Evolutionary conservation across 2,888 invertebrate species (phyloP).

Genomic region (Exocentrus adspersus): DNA sequence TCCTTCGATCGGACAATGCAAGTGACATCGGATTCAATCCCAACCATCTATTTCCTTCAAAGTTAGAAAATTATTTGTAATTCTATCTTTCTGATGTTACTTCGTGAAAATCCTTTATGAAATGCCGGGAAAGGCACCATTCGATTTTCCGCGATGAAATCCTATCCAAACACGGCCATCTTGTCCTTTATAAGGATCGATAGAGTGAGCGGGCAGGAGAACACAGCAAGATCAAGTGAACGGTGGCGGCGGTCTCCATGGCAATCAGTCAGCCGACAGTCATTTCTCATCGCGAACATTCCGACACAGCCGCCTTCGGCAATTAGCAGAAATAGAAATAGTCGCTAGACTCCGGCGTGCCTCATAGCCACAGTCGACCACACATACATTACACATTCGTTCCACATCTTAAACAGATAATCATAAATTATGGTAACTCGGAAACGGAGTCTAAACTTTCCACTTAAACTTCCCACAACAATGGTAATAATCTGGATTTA

Average conservation of each 20-base stretch:
- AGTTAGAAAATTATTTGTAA: too few species aligned
- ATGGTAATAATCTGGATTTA: not conserved
- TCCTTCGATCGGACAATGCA: too few species aligned
- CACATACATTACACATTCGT: slow-evolving; percentile 39
- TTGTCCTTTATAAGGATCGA: slow-evolving; percentile 51
- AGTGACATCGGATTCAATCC: too few species aligned
- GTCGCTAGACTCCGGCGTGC: slow-evolving; percentile 50
- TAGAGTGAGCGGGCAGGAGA: slow-evolving; percentile 42
- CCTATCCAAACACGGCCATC: slow-evolving; percentile 46
- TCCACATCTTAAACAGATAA: slow-evolving; percentile 31
- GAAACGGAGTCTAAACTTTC: slow-evolving; percentile 5
- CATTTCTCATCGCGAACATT: slow-evolving; percentile 62
- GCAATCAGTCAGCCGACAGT: slow-evolving; percentile 62
- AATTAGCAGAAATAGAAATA: slow-evolving; percentile 65
- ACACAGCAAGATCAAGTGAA: slow-evolving; percentile 49
- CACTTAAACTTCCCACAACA: not conserved
- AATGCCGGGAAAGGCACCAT: not conserved
- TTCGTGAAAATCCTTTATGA: too few species aligned
- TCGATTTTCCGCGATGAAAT: slow-evolving; percentile 8
- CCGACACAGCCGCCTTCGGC: slow-evolving; percentile 61
- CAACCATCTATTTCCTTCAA: too few species aligned
- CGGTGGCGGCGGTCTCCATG: slow-evolving; percentile 60
- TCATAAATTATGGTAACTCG: slow-evolving; percentile 26
- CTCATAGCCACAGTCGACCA: slow-evolving; percentile 41
- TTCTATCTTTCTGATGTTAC: too few species aligned